Evolutionary conservation across 2,888 invertebrate genomes (phyloP).

Genomic region (Gastrophysa polygoni): DNA sequence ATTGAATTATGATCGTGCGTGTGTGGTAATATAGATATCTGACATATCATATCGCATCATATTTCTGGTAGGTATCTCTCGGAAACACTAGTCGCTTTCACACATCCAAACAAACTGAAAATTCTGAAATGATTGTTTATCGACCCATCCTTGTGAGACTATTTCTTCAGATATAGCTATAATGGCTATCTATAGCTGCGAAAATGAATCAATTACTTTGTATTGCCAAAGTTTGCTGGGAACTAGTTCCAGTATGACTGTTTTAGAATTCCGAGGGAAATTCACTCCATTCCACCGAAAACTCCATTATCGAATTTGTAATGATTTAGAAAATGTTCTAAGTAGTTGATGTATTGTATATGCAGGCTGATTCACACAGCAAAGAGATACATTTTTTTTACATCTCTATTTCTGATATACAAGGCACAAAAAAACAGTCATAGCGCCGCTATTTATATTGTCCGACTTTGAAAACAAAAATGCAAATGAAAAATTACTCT

Average conservation of each 20-base stretch:
- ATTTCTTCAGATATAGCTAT: slow-evolving; percentile 10
- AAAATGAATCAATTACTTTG: neutral
- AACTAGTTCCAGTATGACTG: neutral
- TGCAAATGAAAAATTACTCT: too few relatives aligned
- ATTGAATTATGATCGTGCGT: slow-evolving; percentile 14
- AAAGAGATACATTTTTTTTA: too few relatives aligned
- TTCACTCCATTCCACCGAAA: neutral
- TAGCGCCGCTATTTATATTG: too few relatives aligned
- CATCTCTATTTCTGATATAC: too few relatives aligned
- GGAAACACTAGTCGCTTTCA: slow-evolving; percentile 38
- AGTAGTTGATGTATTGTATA: too few relatives aligned
- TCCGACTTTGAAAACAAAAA: too few relatives aligned
- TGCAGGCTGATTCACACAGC: too few relatives aligned
- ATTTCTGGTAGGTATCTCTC: slow-evolving; percentile 27
- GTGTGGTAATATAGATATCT: slow-evolving; percentile 22
- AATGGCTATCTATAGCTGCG: neutral
- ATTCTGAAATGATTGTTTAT: slow-evolving; percentile 42
- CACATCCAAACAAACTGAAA: slow-evolving; percentile 43
- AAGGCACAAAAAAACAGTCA: too few relatives aligned
- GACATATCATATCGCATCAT: slow-evolving; percentile 19
- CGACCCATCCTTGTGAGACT: slow-evolving; percentile 31
- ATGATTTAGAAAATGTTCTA: too few relatives aligned
- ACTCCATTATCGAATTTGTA: too few relatives aligned
- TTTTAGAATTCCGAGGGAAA: neutral
- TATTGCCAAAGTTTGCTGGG: neutral